Base-by-base conservation (phyloP, 2,113 vertebrate species). In the Clarias batrachus region DNA sequence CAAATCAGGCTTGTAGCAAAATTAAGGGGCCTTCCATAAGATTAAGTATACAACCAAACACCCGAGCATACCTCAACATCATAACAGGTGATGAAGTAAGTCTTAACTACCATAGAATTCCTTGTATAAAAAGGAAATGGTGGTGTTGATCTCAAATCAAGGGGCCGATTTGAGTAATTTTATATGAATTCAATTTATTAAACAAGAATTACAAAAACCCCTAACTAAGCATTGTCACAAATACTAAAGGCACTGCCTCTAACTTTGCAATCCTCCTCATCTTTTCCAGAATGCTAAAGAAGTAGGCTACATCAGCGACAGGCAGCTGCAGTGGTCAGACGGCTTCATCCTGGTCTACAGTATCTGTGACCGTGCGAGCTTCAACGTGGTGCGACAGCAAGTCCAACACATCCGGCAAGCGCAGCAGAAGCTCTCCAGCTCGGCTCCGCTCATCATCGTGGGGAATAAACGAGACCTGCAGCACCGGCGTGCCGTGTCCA, bases 391-490 rank as follows among this genome's bases (percentile, higher is more conserved):
- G 27, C 85, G 80, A 25, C 89, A 89, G 63, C 93, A 93, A 84
- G 89, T 93, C 33, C 91, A 90, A 79, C 52, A 82, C 14, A 89
- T 94, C 85, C 89, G 89, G 0, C 89, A 90, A 10, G 76, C 89
- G 4, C 91, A 89, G 84, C 89, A 88, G 30, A 87, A 89, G 48
- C 57, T 77, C 27, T 74, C 89, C 82, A 77, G 59, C 13, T 60
- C 87, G 0, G 63, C 90, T 1, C 92, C 92, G 8, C 81, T 93
- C 85, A 84, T 93, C 54, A 92, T 94, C 19, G 92, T 93, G 10
- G 93, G 93, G 17, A 94, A 94, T 86, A 94, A 94, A 57, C 84
- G 92, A 2, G 93, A 94, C 89, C 91, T 94, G 79, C 91, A 92
- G 80, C 93, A 93, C 82, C 89, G 88, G 3, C 88, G 93, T 0